Conservation (phyloP, 2,888 invertebrate species). For the Zhuqinia jingwanae region DNA sequence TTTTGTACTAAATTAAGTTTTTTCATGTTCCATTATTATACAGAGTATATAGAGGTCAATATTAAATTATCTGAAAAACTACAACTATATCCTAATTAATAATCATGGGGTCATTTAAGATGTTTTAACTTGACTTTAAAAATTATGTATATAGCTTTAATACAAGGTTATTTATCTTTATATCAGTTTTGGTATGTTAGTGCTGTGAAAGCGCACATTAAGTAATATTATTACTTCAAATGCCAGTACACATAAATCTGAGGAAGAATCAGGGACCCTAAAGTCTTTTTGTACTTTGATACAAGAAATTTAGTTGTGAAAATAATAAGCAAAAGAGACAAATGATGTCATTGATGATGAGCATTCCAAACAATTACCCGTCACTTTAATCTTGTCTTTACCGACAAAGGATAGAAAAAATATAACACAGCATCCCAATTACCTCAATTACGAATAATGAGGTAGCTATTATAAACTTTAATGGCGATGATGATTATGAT, state of each 20-base stretch:
- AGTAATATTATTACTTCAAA: too few relatives aligned
- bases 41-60: too few relatives aligned
- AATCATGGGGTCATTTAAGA: neutral
- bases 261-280: constrained; percentile 66
- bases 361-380: constrained; percentile 53
- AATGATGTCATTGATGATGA: too few relatives aligned
- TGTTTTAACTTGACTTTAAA: neutral
- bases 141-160: neutral
- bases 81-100: neutral
- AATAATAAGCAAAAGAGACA: constrained; percentile 38
- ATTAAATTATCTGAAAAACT: too few relatives aligned
- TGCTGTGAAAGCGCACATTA: constrained; percentile 9
- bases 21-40: too few relatives aligned
- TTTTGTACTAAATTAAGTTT: too few relatives aligned
- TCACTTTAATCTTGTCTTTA: neutral
- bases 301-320: constrained; percentile 3
- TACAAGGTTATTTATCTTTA: neutral
- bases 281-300: constrained; percentile 35
- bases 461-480: constrained; percentile 4
- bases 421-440: neutral
- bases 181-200: constrained; percentile 28
- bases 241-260: constrained; percentile 61
- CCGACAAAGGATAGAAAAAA: neutral
- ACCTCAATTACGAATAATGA: too few relatives aligned
- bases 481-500: constrained; percentile 24